phyloP scores from a whole-genome alignment of 2,113 vertebrate species.

The Galbula dea region DNA sequence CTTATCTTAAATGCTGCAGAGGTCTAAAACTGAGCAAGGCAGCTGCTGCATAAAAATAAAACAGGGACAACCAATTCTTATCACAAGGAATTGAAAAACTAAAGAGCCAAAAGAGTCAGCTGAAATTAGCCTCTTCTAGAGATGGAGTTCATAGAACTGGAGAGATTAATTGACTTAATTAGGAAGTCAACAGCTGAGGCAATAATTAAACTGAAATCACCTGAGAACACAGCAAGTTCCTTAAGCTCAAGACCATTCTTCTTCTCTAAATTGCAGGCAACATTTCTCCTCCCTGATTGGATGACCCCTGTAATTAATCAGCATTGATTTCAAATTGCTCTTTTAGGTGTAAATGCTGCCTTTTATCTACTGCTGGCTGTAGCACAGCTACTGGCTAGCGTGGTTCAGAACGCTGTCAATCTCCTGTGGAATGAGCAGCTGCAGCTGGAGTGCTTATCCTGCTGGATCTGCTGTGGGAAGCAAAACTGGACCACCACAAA shows the following conservation, averaged over 20 bases:
- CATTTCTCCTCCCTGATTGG: neutral
- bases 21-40: neutral
- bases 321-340: slow-evolving; percentile 38
- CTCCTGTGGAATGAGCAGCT: neutral
- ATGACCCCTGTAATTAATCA: slow-evolving; percentile 30
- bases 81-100: neutral
- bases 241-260: slow-evolving; percentile 43
- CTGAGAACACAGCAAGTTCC: slow-evolving; percentile 24
- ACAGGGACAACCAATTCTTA: neutral
- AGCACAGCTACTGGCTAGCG: neutral
- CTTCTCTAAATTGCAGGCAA: slow-evolving; percentile 8
- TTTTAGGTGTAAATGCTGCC: neutral
- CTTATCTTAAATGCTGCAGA: neutral
- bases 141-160: neutral
- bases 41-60: neutral
- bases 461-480: slow-evolving; percentile 50
- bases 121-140: slow-evolving; percentile 49
- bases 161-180: slow-evolving; percentile 67
- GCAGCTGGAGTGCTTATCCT: slow-evolving; percentile 42
- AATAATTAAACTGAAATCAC: slow-evolving; percentile 56
- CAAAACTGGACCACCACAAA: slow-evolving; percentile 52
- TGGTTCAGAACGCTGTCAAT: neutral
- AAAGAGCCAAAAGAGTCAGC: slow-evolving; percentile 2
- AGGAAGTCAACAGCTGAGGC: slow-evolving; percentile 50
- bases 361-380: neutral